Conservation (phyloP, 2,797 vertebrate species). For the Anguilla megastoma region DNA sequence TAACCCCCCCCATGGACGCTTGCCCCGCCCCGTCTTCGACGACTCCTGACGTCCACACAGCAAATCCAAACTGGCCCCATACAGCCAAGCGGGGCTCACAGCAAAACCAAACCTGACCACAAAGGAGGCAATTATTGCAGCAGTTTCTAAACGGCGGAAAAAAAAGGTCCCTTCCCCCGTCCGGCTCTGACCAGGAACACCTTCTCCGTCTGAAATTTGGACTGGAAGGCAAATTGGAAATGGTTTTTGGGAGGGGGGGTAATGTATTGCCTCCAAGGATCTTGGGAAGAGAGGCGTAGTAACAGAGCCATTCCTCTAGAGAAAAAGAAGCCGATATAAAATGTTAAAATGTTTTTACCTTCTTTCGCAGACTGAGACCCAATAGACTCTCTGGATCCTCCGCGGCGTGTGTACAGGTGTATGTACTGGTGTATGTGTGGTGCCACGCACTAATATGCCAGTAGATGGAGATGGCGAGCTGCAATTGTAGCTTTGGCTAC, state of each 20-base stretch:
- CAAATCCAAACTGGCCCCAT: slow-evolving; percentile 31
- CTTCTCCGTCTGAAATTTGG: neutral
- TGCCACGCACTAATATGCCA: slow-evolving; percentile 30
- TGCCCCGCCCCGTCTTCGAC: slow-evolving; percentile 42
- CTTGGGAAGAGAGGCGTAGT: slow-evolving; percentile 27
- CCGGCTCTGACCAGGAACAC: neutral
- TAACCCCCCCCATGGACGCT: slow-evolving; percentile 5
- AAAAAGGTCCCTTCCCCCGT: slow-evolving; percentile 15
- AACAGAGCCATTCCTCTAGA: neutral
- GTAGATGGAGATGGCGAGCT: slow-evolving; percentile 19
- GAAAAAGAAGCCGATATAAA: neutral
- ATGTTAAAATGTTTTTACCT: slow-evolving; percentile 23
- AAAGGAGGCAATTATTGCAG: slow-evolving; percentile 75
- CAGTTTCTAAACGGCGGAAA: slow-evolving; percentile 67
- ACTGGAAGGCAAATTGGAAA: slow-evolving; percentile 9
- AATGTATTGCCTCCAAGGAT: neutral
- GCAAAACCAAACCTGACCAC: slow-evolving; percentile 41
- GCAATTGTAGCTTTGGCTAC: neutral
- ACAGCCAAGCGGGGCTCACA: neutral
- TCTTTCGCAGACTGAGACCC: slow-evolving; percentile 13
- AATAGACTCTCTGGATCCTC: neutral
- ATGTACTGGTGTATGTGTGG: slow-evolving; percentile 3
- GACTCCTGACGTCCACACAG: slow-evolving; percentile 55
- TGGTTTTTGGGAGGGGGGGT: neutral
- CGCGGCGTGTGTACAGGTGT: neutral